phyloP scores from a whole-genome alignment of 2,113 vertebrate genomes.

The Actenoides hombroni region DNA sequence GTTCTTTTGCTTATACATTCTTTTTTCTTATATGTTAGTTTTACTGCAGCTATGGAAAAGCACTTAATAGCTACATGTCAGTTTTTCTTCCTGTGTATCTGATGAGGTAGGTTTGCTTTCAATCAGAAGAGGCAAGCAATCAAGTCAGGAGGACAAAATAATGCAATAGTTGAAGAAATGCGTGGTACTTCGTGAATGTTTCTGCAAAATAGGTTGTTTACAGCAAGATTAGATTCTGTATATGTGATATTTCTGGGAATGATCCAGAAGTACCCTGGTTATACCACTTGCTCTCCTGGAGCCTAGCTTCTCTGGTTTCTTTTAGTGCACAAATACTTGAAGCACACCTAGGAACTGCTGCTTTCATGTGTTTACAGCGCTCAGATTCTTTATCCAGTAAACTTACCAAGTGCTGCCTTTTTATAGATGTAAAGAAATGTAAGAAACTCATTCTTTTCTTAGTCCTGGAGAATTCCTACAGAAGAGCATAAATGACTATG shows the following conservation, averaged over 20 bases:
- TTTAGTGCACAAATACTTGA: accelerated
- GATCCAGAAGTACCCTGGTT: background rate
- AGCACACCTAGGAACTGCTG: background rate
- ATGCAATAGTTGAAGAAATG: background rate
- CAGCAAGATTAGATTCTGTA: background rate
- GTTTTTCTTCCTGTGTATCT: background rate
- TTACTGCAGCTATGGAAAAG: background rate
- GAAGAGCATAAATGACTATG: accelerated
- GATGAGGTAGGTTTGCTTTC: background rate
- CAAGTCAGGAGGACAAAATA: background rate
- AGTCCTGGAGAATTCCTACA: background rate
- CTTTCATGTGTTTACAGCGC: background rate
- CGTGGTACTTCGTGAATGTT: background rate
- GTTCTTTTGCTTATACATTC: background rate
- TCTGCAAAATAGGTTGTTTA: background rate
- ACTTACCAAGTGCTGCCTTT: background rate
- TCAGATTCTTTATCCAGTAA: background rate
- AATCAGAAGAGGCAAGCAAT: background rate
- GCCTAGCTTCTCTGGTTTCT: background rate
- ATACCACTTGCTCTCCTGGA: accelerated
- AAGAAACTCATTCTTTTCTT: background rate
- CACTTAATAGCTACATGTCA: background rate
- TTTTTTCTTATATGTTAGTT: background rate
- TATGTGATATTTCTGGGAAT: background rate
- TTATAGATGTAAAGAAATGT: background rate